Percentiles rank a stretch among this genome's conserved stretches.
These are phyloP conservation scores for Priocnemis perturbator DNA, from an alignment of 2,888 invertebrate species.

Conservation along the genomic window DNA sequence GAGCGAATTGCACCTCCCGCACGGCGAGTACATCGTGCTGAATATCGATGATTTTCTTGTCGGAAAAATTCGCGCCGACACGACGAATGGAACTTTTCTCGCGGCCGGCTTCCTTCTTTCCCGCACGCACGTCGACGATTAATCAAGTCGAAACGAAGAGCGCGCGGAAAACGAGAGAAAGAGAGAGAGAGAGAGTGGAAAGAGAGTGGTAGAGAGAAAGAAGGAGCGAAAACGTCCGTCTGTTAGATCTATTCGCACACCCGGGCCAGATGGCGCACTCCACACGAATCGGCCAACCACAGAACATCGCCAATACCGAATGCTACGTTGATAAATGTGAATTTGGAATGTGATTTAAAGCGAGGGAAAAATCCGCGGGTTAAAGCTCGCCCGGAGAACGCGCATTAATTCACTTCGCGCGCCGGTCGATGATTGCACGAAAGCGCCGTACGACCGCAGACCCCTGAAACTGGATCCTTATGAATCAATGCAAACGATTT, in stretches of 20 bases:
- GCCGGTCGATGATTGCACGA: slow-evolving; percentile 17
- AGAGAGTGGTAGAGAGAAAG: no score
- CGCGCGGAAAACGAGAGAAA: no score
- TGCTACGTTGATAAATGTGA: slow-evolving; percentile 33
- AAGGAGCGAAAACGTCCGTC: slow-evolving; percentile 12
- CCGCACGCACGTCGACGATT: background rate
- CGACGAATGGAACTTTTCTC: no score
- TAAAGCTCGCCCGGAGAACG: background rate
- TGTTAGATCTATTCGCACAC: slow-evolving; percentile 17
- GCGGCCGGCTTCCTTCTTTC: background rate
- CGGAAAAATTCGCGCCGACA: no score
- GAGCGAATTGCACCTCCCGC: no score
- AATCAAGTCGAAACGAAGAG: slow-evolving; percentile 7
- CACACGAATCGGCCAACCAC: slow-evolving; percentile 18
- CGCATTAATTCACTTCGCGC: slow-evolving; percentile 11
- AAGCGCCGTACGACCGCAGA: slow-evolving; percentile 16
- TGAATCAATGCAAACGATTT: no score
- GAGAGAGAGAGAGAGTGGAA: no score
- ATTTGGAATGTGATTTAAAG: slow-evolving; percentile 31
- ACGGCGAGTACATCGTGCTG: no score
- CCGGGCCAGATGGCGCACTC: slow-evolving; percentile 36
- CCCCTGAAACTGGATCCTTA: slow-evolving; percentile 3
- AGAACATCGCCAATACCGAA: slow-evolving; percentile 26
- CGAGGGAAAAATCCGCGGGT: slow-evolving; percentile 15
- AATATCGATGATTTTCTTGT: no score